These are phyloP conservation scores for Pipistrellus pipistrellus DNA, from an alignment of 2,797 vertebrate species.

Conservation along the genomic window DNA sequence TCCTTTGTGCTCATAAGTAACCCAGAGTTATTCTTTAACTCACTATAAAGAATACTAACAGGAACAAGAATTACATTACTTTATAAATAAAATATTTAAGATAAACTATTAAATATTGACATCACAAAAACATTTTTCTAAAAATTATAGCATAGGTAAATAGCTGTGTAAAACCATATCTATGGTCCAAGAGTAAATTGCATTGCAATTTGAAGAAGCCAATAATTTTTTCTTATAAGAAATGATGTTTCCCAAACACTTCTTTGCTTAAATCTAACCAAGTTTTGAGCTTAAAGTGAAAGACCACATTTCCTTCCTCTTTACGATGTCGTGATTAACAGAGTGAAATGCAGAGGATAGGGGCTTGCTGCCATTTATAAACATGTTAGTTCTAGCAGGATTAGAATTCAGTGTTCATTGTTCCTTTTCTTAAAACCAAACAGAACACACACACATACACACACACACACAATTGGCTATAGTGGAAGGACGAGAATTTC, in stretches of 20 bases:
- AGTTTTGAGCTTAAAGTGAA: background rate
- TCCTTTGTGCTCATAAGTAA: background rate
- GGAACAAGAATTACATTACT: background rate
- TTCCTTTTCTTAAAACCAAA: background rate
- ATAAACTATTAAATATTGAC: background rate
- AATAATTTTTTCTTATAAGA: background rate
- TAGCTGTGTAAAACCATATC: background rate
- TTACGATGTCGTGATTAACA: background rate
- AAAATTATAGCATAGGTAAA: background rate
- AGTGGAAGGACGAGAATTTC: background rate
- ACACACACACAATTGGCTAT: background rate
- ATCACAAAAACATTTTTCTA: background rate
- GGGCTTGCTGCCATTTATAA: rapidly evolving
- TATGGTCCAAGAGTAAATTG: background rate
- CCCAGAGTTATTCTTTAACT: background rate
- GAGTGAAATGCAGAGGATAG: background rate
- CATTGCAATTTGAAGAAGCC: background rate
- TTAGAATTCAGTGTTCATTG: background rate
- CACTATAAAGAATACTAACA: background rate
- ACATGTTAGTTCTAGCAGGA: background rate
- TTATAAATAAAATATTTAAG: background rate
- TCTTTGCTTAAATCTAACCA: background rate
- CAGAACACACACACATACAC: background rate
- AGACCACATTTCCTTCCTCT: background rate
- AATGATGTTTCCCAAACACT: background rate